These are phyloP conservation scores for Achlya flavicornis DNA, from an alignment of 2,888 invertebrate species.

Conservation along the genomic window DNA sequence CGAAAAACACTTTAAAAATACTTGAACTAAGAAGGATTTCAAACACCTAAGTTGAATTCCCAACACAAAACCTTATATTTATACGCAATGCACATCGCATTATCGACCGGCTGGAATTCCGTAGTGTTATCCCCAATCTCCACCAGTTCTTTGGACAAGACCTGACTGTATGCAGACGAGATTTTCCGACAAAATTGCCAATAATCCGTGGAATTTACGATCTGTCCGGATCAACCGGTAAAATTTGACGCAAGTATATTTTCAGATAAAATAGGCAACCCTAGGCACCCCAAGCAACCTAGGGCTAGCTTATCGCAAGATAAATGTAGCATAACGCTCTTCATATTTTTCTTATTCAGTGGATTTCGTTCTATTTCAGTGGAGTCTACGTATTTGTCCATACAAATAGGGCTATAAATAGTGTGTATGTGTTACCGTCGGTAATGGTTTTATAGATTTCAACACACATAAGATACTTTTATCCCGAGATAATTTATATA, in stretches of 20 bases:
- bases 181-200: conserved; percentile 29
- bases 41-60: neutral
- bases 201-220: conserved; percentile 37
- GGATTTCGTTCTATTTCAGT: neutral
- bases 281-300: neutral
- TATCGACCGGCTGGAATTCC: neutral
- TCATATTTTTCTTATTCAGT: neutral
- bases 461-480: too few species aligned
- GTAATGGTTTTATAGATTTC: too few species aligned
- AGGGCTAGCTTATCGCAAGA: neutral
- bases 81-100: neutral
- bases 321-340: neutral
- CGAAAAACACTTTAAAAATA: too few species aligned
- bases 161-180: conserved; percentile 21
- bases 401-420: too few species aligned
- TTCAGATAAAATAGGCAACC: neutral
- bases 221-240: conserved; percentile 19
- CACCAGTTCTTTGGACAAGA: neutral
- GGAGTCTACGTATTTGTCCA: too few species aligned
- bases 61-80: neutral
- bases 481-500: too few species aligned
- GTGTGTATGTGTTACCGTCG: too few species aligned
- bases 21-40: too few species aligned
- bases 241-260: conserved; percentile 20
- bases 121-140: too few species aligned